Percentiles rank a stretch among this genome's conserved stretches.
Evolutionary conservation across 2,797 vertebrate species (phyloP).

Genomic region (Lacerta viridis): DNA sequence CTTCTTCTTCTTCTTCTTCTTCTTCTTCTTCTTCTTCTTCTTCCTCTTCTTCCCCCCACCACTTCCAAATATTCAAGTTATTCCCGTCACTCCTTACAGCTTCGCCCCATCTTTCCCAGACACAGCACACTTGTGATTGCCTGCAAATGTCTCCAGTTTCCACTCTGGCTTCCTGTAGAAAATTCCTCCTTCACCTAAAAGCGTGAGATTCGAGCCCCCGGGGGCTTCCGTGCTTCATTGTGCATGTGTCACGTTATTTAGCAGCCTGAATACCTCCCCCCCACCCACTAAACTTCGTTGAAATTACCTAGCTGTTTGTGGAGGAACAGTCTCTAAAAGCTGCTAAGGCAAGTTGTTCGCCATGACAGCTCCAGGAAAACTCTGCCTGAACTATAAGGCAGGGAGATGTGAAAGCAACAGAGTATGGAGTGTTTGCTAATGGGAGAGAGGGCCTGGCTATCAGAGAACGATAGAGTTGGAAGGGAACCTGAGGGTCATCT

Average conservation of each 20-base stretch:
- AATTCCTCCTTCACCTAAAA: slow-evolving; percentile 28
- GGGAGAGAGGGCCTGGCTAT: neutral
- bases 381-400: neutral
- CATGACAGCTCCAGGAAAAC: slow-evolving; percentile 13
- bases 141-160: slow-evolving; percentile 35
- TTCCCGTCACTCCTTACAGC: slow-evolving; percentile 42
- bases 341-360: neutral
- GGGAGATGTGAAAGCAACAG: slow-evolving; percentile 39
- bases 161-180: slow-evolving; percentile 28
- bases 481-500: too few species aligned
- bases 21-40: too few species aligned
- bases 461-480: too few species aligned
- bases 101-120: slow-evolving; percentile 43
- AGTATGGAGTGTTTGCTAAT: neutral
- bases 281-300: neutral
- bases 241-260: slow-evolving; percentile 32
- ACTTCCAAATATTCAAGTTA: neutral
- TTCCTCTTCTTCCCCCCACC: slow-evolving; percentile 29
- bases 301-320: neutral
- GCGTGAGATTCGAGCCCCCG: slow-evolving; percentile 20
- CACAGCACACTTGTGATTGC: slow-evolving; percentile 22
- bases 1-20: too few species aligned
- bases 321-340: slow-evolving; percentile 45
- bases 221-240: slow-evolving; percentile 39
- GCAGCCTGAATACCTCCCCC: slow-evolving; percentile 1